Evolutionary conservation across 2,797 vertebrate species (phyloP).

Genomic region (Bradypodion pumilum): DNA sequence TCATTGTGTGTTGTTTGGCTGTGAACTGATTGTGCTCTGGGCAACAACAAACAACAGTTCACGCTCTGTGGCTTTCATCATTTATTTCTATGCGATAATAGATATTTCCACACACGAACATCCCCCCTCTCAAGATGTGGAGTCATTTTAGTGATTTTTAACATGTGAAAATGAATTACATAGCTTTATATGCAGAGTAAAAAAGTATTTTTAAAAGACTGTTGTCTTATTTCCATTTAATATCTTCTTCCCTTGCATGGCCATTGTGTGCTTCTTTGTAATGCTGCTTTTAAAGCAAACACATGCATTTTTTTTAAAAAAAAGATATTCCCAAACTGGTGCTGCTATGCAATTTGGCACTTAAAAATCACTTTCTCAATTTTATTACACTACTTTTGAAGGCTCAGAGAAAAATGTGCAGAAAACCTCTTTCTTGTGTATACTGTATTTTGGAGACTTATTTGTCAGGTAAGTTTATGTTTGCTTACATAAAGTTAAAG

Average conservation of each 20-base stretch:
- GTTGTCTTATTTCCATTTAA: background rate
- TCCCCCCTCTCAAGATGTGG: background rate
- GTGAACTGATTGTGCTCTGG: slow-evolving; percentile 30
- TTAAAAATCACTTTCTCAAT: background rate
- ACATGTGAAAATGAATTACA: background rate
- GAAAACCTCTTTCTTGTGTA: background rate
- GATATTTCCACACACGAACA: slow-evolving; percentile 19
- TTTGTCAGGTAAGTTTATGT: background rate
- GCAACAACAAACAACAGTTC: slow-evolving; percentile 14
- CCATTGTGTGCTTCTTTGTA: background rate
- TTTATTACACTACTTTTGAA: background rate
- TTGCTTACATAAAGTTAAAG: background rate
- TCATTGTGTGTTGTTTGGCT: background rate
- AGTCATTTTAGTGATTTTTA: background rate
- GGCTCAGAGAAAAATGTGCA: background rate
- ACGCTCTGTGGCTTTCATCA: slow-evolving; percentile 2
- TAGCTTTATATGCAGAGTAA: background rate
- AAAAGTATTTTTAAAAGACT: background rate
- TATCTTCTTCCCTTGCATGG: background rate
- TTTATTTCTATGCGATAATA: slow-evolving; percentile 22
- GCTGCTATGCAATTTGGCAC: background rate
- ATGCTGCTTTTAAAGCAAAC: background rate
- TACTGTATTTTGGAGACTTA: background rate
- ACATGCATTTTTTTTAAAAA: background rate
- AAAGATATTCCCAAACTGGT: background rate